These are phyloP conservation scores for Acanthosepion esculentum DNA, from an alignment of 2,888 invertebrate genomes.

Conservation along the genomic window DNA sequence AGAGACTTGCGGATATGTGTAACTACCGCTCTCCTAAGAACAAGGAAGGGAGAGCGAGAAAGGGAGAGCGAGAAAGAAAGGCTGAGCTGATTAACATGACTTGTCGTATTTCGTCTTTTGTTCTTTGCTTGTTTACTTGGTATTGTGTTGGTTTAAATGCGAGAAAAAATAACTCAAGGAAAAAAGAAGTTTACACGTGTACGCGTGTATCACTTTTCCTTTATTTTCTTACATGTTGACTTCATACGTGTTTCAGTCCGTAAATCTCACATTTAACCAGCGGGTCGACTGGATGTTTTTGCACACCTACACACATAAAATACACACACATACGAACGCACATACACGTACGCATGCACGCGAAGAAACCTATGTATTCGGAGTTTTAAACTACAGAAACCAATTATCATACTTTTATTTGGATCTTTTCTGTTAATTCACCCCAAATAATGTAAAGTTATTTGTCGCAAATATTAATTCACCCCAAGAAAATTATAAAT, in stretches of 20 bases:
- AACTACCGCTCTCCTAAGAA: not conserved
- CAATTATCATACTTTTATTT: too few species aligned
- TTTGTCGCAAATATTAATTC: too few species aligned
- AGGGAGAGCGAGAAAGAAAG: not conserved
- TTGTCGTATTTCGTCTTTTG: not conserved
- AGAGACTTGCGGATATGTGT: conserved; percentile 33
- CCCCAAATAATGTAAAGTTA: too few species aligned
- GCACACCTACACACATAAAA: not conserved
- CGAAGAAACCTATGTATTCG: too few species aligned
- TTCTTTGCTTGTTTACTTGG: not conserved
- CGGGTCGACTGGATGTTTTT: not conserved
- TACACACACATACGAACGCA: not conserved
- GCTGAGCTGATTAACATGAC: not conserved
- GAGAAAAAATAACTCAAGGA: not conserved
- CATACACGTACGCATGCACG: not conserved
- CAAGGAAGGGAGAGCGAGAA: not conserved
- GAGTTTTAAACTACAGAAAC: too few species aligned
- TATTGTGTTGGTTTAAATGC: not conserved
- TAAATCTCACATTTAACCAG: too few species aligned
- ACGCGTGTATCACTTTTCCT: too few species aligned
- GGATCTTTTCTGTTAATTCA: too few species aligned
- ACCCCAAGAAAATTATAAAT: too few species aligned
- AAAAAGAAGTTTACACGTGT: not conserved
- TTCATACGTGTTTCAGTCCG: too few species aligned
- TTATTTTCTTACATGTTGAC: too few species aligned